Evolutionary conservation across 1,140 invertebrate genomes (phyloP).

Genomic region (Chrysoperla carnea): DNA sequence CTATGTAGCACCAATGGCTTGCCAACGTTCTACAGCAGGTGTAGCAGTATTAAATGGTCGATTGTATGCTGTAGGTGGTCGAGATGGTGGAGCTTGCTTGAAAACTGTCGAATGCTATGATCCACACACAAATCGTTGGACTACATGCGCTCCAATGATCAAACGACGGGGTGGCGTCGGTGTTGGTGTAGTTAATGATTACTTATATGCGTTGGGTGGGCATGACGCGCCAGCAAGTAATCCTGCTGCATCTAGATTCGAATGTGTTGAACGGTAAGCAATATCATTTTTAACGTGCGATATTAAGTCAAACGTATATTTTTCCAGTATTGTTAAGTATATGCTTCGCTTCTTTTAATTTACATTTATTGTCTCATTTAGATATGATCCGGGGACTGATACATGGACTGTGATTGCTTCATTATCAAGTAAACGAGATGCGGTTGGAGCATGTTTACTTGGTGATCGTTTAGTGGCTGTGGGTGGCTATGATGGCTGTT

Average conservation of each 20-base stretch:
- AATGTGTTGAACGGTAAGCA: conserved; percentile 78
- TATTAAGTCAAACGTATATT: too few species aligned
- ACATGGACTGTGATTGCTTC: conserved; percentile 81
- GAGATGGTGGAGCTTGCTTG: conserved; percentile 81
- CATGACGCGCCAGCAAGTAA: conserved; percentile 78
- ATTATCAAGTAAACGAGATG: conserved; percentile 72
- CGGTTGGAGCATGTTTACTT: conserved; percentile 77
- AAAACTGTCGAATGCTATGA: conserved; percentile 86
- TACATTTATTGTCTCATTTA: conserved; percentile 7
- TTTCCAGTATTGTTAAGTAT: too few species aligned
- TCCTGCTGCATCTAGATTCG: conserved; percentile 60
- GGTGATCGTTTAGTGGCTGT: conserved; percentile 80
- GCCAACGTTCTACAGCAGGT: conserved; percentile 72
- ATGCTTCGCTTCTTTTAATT: background rate
- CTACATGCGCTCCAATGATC: conserved; percentile 73
- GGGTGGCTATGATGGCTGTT: conserved; percentile 90
- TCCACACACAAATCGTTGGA: conserved; percentile 82
- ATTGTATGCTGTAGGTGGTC: conserved; percentile 82
- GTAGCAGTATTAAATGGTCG: conserved; percentile 72
- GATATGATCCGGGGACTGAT: conserved; percentile 35
- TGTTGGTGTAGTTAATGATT: conserved; percentile 65
- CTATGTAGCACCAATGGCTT: conserved; percentile 73
- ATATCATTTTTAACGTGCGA: too few species aligned
- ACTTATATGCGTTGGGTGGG: conserved; percentile 71
- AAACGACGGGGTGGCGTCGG: conserved; percentile 77